Evolutionary conservation across 2,797 vertebrate species (phyloP), one percentile per base, ranked within the genome.

Genomic region (Heliangelus exortis): DNA sequence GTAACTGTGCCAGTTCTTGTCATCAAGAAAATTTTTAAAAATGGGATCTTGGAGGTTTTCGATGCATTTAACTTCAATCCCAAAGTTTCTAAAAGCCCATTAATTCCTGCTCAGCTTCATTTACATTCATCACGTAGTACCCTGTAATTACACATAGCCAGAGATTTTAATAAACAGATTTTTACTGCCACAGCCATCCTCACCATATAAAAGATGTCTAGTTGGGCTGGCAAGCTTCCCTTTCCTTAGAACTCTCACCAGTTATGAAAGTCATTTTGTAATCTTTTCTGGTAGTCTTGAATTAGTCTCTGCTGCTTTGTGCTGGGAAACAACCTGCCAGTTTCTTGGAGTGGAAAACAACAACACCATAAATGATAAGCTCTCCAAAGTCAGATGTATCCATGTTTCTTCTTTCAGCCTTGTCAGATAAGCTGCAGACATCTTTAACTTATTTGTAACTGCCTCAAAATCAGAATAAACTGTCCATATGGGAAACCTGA

Each of bases 361-460:
- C 19, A 78, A 66, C 66, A 59, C 29, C 57, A 41, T 39, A 81
- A 75, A 78, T 2, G 0, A 33, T 67, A 81, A 92, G 50, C 12
- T 83, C 62, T 73, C 61, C 6, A 0, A 75, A 80, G 86, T 87
- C 82, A 95, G 89, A 87, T 23, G 12, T 29, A 54, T 33, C 36
- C 28, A 17, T 17, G 5, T 50, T 95, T 96, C 73, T 92, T 68
- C n/a, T 74, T 95, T 95, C 36, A 80, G 53, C 22, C 39, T 81
- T 91, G 86, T 91, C 91, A 90, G 91, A 92, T 86, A 83, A 87
- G 58, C 21, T 61, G 23, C 50, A 73, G 75, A 95, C 61, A 76
- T 91, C 72, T 80, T 90, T 92, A 93, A 90, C 82, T 96, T 95
- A 94, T 95, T 81, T 95, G 77, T 74, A 94, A 87, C 47, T 82